A percentile compares a stretch with the other conserved stretches of the same genome.
These are phyloP conservation scores for Hedychridium roseum DNA, from an alignment of 2,888 invertebrate genomes.

Conservation along the genomic window DNA sequence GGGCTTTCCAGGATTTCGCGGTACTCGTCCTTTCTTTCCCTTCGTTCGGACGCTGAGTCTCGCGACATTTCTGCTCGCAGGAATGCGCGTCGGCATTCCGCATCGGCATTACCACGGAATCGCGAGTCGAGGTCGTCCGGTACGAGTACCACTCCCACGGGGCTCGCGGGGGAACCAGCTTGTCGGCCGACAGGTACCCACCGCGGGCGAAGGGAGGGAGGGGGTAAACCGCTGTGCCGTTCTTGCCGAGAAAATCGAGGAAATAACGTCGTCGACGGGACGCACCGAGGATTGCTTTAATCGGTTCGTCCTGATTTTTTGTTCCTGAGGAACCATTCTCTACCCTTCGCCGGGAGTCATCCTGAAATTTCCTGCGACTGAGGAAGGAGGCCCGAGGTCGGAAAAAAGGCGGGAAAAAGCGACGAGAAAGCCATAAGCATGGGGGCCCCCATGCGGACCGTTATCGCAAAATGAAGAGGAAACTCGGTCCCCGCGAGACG, in stretches of 20 bases:
- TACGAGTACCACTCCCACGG: slow-evolving; percentile 48
- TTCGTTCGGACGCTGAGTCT: slow-evolving; percentile 15
- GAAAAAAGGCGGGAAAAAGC: too few relatives aligned
- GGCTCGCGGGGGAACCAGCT: too few relatives aligned
- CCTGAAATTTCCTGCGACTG: too few relatives aligned
- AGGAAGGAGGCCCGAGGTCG: too few relatives aligned
- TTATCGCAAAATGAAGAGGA: too few relatives aligned
- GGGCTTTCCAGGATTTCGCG: too few relatives aligned
- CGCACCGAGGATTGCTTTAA: slow-evolving; percentile 7
- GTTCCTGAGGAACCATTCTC: background rate
- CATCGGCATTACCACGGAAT: slow-evolving; percentile 45
- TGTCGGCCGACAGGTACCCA: slow-evolving; percentile 36
- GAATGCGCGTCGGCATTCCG: slow-evolving; percentile 44
- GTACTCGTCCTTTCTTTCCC: background rate
- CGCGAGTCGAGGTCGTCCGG: slow-evolving; percentile 49
- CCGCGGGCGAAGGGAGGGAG: slow-evolving; percentile 15
- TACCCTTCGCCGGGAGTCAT: background rate
- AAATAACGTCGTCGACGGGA: slow-evolving; percentile 15
- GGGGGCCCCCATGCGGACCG: too few relatives aligned
- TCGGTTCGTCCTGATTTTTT: background rate
- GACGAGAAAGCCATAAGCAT: too few relatives aligned
- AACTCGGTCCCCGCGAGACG: too few relatives aligned
- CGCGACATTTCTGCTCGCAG: slow-evolving; percentile 32
- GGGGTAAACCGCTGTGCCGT: slow-evolving; percentile 13
- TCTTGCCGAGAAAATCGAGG: slow-evolving; percentile 13